These are phyloP conservation scores for Chaetogeoica ovagalla DNA, from an alignment of 2,888 invertebrate genomes.

Conservation along the genomic window DNA sequence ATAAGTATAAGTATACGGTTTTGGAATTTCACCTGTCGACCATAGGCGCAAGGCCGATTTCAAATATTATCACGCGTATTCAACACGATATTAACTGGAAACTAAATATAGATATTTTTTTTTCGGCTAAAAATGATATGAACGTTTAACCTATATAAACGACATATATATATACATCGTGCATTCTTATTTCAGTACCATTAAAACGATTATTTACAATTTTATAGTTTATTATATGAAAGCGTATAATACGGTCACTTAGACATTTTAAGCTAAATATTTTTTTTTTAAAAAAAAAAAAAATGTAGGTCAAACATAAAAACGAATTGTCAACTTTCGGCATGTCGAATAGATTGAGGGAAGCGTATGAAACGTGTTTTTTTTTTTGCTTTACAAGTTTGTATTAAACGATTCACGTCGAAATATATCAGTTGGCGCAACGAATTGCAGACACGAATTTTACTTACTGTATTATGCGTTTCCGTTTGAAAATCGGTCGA, in stretches of 20 bases:
- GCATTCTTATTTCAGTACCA: too few species aligned
- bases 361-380: not conserved
- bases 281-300: not conserved
- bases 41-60: too few species aligned
- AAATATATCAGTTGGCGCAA: too few species aligned
- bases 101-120: too few species aligned
- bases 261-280: conserved; percentile 4
- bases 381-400: not conserved
- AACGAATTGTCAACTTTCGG: conserved; percentile 28
- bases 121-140: too few species aligned
- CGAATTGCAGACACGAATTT: not conserved
- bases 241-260: not conserved
- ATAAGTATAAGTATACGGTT: too few species aligned
- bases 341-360: not conserved
- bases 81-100: too few species aligned
- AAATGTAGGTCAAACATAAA: conserved; percentile 27
- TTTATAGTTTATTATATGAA: not conserved
- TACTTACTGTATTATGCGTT: not conserved
- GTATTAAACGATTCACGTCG: not conserved
- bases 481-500: not conserved
- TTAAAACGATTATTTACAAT: not conserved
- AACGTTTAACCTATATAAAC: too few species aligned
- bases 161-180: too few species aligned
- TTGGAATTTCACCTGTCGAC: too few species aligned
- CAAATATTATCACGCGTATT: too few species aligned